phyloP scores from a whole-genome alignment of 2,888 invertebrate genomes.

The Eupithecia insigniata region DNA sequence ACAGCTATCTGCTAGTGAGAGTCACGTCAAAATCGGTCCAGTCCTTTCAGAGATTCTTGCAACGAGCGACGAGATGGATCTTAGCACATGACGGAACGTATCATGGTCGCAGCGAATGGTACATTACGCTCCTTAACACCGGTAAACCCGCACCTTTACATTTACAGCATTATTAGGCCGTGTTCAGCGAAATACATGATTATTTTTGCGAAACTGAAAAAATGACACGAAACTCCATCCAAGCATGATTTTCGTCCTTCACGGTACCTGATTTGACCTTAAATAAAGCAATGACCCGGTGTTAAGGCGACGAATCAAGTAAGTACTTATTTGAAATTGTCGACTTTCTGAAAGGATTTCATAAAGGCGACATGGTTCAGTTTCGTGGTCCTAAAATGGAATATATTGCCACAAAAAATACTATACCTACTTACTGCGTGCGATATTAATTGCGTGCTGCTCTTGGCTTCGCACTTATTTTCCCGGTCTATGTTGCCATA shows the following conservation, averaged over 20 bases:
- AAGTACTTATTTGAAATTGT: conserved; percentile 6
- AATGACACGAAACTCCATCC: conserved; percentile 10
- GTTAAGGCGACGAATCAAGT: conserved; percentile 4
- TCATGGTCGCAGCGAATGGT: too few species aligned
- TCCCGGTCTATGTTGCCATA: neutral
- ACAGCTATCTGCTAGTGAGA: too few species aligned
- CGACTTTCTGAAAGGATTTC: conserved; percentile 16
- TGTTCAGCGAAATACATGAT: neutral
- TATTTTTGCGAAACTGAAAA: neutral
- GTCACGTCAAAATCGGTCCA: too few species aligned
- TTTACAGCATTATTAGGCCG: too few species aligned
- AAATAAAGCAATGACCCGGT: conserved; percentile 10
- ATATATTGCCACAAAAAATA: neutral
- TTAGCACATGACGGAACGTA: too few species aligned
- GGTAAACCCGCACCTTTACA: too few species aligned
- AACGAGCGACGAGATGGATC: too few species aligned
- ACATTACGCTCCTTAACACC: too few species aligned
- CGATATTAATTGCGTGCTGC: neutral
- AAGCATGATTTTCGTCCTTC: conserved; percentile 25
- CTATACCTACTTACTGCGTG: neutral
- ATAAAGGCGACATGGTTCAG: neutral
- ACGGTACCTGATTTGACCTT: conserved; percentile 16
- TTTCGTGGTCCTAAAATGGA: conserved; percentile 5
- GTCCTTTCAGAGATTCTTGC: too few species aligned
- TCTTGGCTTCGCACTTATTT: neutral